Base-by-base conservation (phyloP, 2,797 vertebrate species). In the Xenentodon cancila region DNA sequence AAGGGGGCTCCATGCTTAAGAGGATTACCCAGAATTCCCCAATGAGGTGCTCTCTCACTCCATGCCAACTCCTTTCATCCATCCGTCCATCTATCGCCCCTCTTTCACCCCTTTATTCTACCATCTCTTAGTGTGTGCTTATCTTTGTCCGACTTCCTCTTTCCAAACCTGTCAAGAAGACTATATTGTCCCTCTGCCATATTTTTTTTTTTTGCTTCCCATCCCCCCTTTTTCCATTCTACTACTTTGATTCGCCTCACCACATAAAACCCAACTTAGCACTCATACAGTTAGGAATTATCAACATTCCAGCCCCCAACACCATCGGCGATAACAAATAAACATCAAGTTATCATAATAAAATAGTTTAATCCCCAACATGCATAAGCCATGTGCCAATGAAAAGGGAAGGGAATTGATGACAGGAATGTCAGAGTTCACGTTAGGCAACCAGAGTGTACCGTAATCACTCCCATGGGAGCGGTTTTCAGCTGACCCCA, bases 11-110 rank as follows among this genome's bases (percentile, higher is more conserved):
- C 85, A 84, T 73, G 79, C 73, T 85, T 91, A 92, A 92, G 85
- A 90, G 87, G 89, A 91, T 92, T 91, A 92, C 81, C 84, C 89
- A 90, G 84, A 92, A 92, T 88, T 87, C 88, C 80, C 82, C 78
- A 86, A 87, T 25, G 73, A 87, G 82, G 74, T 88, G 85, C 83
- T 89, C 84, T 75, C 81, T 80, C 73, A 81, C 68, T 84, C 73
- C 71, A 71, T 86, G 85, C 87, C 88, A 90, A 85, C 80, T 86
- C 86, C 78, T 90, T 88, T 88, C 84, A 87, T 84, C 81, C 80
- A 71, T 84, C 80, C 68, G 4, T 84, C 78, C 58, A 78, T 87
- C 78, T 51, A 79, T 79, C 70, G 42, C 73, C 71, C 66, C 75
- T 68, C 59, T 79, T 70, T 78, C 49, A 27, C 62, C 71, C 77